Conservation (phyloP, 2,888 invertebrate species). For the Helobdella robusta region DNA sequence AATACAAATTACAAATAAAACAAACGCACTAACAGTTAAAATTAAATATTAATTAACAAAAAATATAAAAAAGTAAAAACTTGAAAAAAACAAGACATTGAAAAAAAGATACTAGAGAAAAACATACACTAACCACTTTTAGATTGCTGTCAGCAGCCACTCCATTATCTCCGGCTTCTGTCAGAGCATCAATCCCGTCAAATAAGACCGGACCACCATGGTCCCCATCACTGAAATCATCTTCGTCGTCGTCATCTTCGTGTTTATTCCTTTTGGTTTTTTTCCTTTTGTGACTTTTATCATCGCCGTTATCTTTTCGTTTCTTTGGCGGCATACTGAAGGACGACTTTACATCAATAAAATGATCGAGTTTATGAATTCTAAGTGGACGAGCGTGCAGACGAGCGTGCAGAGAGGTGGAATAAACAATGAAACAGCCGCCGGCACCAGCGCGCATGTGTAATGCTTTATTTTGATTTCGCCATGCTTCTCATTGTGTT, state of each 20-base stretch:
- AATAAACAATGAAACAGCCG: conserved; percentile 16
- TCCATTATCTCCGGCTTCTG: not conserved
- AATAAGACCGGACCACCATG: not conserved
- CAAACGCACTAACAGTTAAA: too few species aligned
- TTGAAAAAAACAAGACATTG: too few species aligned
- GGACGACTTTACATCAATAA: not conserved
- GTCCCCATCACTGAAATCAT: not conserved
- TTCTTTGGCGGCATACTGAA: conserved; percentile 21
- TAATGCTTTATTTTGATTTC: too few species aligned
- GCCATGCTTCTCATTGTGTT: too few species aligned
- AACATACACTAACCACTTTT: conserved; percentile 9
- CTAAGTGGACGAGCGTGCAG: too few species aligned
- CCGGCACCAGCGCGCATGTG: conserved; percentile 12
- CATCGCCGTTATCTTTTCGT: conserved; percentile 16
- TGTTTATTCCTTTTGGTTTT: conserved; percentile 6
- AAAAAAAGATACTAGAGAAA: too few species aligned
- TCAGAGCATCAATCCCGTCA: not conserved
- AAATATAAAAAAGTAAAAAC: too few species aligned
- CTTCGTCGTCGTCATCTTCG: not conserved
- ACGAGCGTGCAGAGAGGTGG: too few species aligned
- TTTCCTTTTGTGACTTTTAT: conserved; percentile 14
- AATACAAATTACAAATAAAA: too few species aligned
- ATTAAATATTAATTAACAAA: too few species aligned
- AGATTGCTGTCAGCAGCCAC: not conserved
- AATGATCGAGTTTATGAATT: not conserved